Base-by-base conservation (phyloP, 2,113 vertebrate species). In the Hydropotes inermis region DNA sequence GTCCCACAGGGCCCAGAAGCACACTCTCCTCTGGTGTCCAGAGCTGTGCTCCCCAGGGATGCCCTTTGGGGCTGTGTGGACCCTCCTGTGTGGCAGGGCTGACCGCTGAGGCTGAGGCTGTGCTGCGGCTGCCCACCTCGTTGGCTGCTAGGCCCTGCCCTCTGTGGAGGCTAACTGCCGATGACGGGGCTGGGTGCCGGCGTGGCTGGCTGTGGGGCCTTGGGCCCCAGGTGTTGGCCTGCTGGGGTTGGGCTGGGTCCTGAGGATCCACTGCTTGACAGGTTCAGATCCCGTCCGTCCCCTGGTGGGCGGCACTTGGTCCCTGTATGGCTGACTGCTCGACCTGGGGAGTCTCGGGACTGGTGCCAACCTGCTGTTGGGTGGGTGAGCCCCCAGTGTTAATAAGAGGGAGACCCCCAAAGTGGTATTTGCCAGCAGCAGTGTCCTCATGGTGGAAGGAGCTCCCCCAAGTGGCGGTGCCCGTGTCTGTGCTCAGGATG, bases 1-100 rank as follows among this genome's bases (percentile, higher is more conserved):
- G 13, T 55, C 52, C 33, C 14, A 0, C 0, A 4, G 19, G 79
- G 11, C 47, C 21, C 13, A 3, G n/a, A 21, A 55, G 21, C 52
- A 55, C n/a, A 39, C 6, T 83, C 12, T 17, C 13, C 52, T 55
- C n/a, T 83, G 81, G 33, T 16, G 7, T n/a, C n/a, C 52, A 83
- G 33, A 27, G 7, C 52, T 8, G 1, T 55, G 21, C 39, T 14
- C 55, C 30, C 79, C 25, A 15, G 33, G 21, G 33, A n/a, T 25
- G 21, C 81, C 21, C 23, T 36, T 5, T 39, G 81, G 52, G 52
- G 52, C 21, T 83, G 52, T 0, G 2, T 16, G 19, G 19, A 14
- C 52, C 52, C 3, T 83, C 52, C 50, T 83, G n/a, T 27, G n/a
- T 27, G 81, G 33, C 81, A 55, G 52, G 81, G 52, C 33, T 0